Percentiles rank a stretch among this genome's conserved stretches.
These are phyloP conservation scores for Agrilus planipennis DNA, from an alignment of 1,140 invertebrate genomes.

Conservation along the genomic window DNA sequence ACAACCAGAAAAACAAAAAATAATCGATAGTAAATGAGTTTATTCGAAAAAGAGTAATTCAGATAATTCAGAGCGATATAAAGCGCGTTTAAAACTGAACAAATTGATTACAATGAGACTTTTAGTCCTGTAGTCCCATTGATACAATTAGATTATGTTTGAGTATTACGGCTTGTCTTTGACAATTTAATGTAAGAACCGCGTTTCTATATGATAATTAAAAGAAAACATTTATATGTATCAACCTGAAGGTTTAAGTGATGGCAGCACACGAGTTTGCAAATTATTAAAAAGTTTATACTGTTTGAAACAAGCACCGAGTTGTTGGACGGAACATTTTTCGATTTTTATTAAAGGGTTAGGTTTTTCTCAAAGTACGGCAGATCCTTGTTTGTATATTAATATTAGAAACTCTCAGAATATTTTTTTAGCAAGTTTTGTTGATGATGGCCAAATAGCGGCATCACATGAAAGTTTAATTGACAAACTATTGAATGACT, in stretches of 20 bases:
- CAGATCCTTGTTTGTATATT: conserved; percentile 21
- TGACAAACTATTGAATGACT: too few species aligned
- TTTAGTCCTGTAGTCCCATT: conserved; percentile 26
- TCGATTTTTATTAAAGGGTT: conserved; percentile 14
- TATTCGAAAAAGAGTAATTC: too few species aligned
- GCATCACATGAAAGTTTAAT: too few species aligned
- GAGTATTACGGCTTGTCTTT: conserved; percentile 12
- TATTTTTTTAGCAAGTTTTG: background rate
- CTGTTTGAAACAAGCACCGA: too few species aligned
- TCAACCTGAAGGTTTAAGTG: conserved; percentile 31
- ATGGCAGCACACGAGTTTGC: too few species aligned
- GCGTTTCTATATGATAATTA: conserved; percentile 31
- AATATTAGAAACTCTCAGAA: background rate
- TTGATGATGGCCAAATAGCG: conserved; percentile 3
- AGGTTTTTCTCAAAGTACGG: conserved; percentile 14
- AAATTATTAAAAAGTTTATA: conserved; percentile 30
- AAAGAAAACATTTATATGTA: conserved; percentile 34
- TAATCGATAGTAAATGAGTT: too few species aligned
- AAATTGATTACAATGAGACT: conserved; percentile 23
- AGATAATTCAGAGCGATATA: too few species aligned
- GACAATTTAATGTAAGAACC: conserved; percentile 2
- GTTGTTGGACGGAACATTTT: conserved; percentile 23
- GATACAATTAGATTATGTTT: conserved; percentile 20
- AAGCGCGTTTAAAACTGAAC: too few species aligned
- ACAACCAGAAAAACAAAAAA: too few species aligned